Percentiles rank a stretch among this genome's conserved stretches.
These are phyloP conservation scores for Drosophila melanogaster DNA, from an alignment of 1,140 invertebrate species.

Conservation along the genomic window Release_6_plus_ISO1_MT NT_033779.5:11806001-11806500, in stretches of 20 bases:
- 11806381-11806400: slow-evolving; percentile 79
- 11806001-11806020: slow-evolving; percentile 34
- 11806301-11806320: slow-evolving; percentile 22
- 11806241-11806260: slow-evolving; percentile 75
- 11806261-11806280: slow-evolving; percentile 72
- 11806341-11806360: slow-evolving; percentile 20
- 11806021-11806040: slow-evolving; percentile 24
- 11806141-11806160: slow-evolving; percentile 50
- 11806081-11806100: slow-evolving; percentile 35
- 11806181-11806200: slow-evolving; percentile 64
- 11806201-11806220: slow-evolving; percentile 79
- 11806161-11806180: slow-evolving; percentile 40
- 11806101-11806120: slow-evolving; percentile 46
- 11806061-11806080: slow-evolving; percentile 24
- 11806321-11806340: slow-evolving; percentile 6
- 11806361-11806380: slow-evolving; percentile 59
- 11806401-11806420: slow-evolving; percentile 51
- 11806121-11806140: slow-evolving; percentile 43
- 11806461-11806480: slow-evolving; percentile 58
- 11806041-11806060: slow-evolving; percentile 45
- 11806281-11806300: slow-evolving; percentile 32
- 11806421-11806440: slow-evolving; percentile 47
- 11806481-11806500: slow-evolving; percentile 56
- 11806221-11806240: slow-evolving; percentile 78
- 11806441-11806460: slow-evolving; percentile 45